Percentiles rank a stretch among this genome's conserved stretches.
These are phyloP conservation scores for Onthophagus taurus DNA, from an alignment of 1,140 invertebrate genomes.

Conservation along the genomic window DNA sequence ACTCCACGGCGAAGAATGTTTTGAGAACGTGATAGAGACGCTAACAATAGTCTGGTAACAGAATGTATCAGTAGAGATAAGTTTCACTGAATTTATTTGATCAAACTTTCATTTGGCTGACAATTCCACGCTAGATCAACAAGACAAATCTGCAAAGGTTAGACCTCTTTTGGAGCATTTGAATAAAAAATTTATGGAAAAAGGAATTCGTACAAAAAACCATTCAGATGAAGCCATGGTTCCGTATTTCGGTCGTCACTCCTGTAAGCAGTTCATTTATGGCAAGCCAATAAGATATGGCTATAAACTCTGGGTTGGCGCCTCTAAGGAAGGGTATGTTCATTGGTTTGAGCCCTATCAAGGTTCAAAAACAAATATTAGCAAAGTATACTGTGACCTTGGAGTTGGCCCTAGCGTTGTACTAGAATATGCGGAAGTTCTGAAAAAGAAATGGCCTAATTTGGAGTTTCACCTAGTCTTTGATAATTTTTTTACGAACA, in stretches of 20 bases:
- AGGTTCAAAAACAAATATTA: slow-evolving; percentile 10
- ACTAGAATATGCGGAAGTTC: slow-evolving; percentile 13
- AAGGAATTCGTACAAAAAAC: no score
- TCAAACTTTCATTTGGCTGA: slow-evolving; percentile 20
- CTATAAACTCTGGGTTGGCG: slow-evolving; percentile 14
- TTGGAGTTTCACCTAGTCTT: slow-evolving; percentile 14
- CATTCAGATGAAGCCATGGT: slow-evolving; percentile 23
- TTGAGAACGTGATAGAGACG: slow-evolving; percentile 3
- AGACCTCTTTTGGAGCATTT: no score
- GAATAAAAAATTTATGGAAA: no score
- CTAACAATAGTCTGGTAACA: slow-evolving; percentile 6
- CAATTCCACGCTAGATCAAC: no score
- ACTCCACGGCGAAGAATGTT: no score
- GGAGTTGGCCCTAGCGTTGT: slow-evolving; percentile 13
- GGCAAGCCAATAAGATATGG: slow-evolving; percentile 14
- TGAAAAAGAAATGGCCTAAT: slow-evolving; percentile 2
- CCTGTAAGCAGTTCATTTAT: slow-evolving; percentile 23
- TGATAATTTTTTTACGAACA: slow-evolving; percentile 15
- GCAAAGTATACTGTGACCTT: slow-evolving; percentile 4
- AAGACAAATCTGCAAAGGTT: no score
- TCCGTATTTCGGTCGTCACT: slow-evolving; percentile 21
- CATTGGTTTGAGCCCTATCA: slow-evolving; percentile 14
- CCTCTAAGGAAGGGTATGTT: slow-evolving; percentile 8
- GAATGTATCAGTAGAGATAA: slow-evolving; percentile 1
- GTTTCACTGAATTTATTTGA: slow-evolving; percentile 19